Conservation (phyloP, 2,113 vertebrate genomes). For the Dromas ardeola region DNA sequence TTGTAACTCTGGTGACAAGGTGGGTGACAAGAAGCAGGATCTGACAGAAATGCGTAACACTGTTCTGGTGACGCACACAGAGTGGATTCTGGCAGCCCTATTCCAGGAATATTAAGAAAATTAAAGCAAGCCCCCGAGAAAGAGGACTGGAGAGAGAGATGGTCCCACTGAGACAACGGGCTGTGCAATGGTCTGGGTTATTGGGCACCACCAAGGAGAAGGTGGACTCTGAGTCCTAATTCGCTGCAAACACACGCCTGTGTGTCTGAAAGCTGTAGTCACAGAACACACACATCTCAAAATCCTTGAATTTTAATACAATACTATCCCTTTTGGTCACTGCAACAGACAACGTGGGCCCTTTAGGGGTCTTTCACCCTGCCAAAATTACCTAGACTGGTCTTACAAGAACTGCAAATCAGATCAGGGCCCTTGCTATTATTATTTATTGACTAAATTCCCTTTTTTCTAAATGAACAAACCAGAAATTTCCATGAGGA, state of each 20-base stretch:
- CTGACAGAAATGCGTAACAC: background rate
- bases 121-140: background rate
- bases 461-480: background rate
- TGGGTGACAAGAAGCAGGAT: background rate
- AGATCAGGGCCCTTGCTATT: too few species aligned
- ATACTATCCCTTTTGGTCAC: too few species aligned
- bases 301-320: background rate
- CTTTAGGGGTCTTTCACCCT: background rate
- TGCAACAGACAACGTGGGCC: background rate
- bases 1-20: background rate
- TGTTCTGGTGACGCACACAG: background rate
- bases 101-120: background rate
- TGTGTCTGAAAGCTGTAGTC: background rate
- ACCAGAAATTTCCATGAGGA: background rate
- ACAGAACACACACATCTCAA: background rate
- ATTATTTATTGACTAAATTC: background rate
- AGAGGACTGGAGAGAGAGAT: background rate
- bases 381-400: background rate
- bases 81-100: background rate
- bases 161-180: background rate
- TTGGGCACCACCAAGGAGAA: background rate
- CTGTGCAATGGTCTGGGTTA: background rate
- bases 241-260: too few species aligned
- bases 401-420: background rate
- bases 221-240: background rate